Percentiles rank a stretch among this genome's conserved stretches.
These are phyloP conservation scores for Tragelaphus imberbis DNA, from an alignment of 2,113 vertebrate genomes.

Conservation along the genomic window DNA sequence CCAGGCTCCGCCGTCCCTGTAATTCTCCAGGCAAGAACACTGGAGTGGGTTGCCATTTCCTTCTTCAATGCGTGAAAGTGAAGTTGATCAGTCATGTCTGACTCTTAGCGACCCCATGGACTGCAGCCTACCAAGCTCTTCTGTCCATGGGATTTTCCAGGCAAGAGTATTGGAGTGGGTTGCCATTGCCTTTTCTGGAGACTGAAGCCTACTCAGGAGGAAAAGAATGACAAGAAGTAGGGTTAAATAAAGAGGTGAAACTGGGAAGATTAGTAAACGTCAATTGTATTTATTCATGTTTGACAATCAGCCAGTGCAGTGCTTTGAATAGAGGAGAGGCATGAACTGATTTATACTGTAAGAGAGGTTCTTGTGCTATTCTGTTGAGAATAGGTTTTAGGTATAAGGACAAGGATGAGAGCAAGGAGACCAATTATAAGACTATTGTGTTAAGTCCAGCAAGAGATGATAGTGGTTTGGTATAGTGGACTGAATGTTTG, in stretches of 20 bases:
- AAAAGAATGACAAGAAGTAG: not conserved
- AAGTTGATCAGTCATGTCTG: rapidly evolving
- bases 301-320: not conserved
- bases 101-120: too few relatives aligned
- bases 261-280: not conserved
- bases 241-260: not conserved
- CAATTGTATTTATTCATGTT: not conserved
- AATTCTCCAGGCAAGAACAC: too few relatives aligned
- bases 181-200: not conserved
- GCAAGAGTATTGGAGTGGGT: too few relatives aligned
- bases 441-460: not conserved
- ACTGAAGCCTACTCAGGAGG: not conserved
- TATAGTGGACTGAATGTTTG: not conserved
- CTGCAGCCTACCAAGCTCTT: too few relatives aligned
- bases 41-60: too few relatives aligned
- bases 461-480: not conserved
- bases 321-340: not conserved
- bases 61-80: too few relatives aligned
- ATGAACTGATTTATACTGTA: not conserved
- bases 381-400: not conserved
- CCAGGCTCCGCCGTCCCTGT: too few relatives aligned
- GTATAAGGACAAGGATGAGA: not conserved
- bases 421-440: not conserved
- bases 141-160: too few relatives aligned
- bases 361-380: not conserved